Percentiles rank a stretch among this genome's conserved stretches.
Conservation (phyloP, 2,113 vertebrate species). For the Stictonetta naevosa region DNA sequence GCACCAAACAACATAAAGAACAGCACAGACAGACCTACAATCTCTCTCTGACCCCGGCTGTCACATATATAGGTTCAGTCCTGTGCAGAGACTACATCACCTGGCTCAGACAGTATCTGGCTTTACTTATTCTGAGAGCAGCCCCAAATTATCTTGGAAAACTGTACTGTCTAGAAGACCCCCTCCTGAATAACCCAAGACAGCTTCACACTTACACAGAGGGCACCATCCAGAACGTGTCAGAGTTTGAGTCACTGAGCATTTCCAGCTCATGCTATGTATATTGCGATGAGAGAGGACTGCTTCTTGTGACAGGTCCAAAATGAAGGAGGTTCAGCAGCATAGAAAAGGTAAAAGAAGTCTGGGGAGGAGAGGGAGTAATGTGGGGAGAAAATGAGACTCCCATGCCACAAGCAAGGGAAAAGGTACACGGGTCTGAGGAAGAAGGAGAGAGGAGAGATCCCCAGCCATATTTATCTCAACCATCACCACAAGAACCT, state of each 20-base stretch:
- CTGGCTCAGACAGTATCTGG: neutral
- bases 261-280: neutral
- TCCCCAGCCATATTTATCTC: neutral
- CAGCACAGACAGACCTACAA: neutral
- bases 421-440: neutral
- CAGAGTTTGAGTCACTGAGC: neutral
- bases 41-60: neutral
- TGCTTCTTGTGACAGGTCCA: neutral
- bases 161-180: neutral
- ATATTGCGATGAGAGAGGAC: neutral
- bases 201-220: neutral
- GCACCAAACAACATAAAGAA: neutral
- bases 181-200: neutral
- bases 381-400: neutral
- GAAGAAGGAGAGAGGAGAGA: neutral
- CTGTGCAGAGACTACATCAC: neutral
- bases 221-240: neutral
- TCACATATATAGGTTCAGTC: neutral
- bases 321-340: neutral
- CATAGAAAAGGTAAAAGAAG: neutral
- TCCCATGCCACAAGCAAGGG: neutral
- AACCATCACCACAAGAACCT: neutral
- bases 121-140: neutral
- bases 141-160: neutral
- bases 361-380: neutral